Evolutionary conservation across 2,797 vertebrate genomes (phyloP), one percentile per base, ranked within the genome.

Genomic region (Catamblyrhynchus diadema): DNA sequence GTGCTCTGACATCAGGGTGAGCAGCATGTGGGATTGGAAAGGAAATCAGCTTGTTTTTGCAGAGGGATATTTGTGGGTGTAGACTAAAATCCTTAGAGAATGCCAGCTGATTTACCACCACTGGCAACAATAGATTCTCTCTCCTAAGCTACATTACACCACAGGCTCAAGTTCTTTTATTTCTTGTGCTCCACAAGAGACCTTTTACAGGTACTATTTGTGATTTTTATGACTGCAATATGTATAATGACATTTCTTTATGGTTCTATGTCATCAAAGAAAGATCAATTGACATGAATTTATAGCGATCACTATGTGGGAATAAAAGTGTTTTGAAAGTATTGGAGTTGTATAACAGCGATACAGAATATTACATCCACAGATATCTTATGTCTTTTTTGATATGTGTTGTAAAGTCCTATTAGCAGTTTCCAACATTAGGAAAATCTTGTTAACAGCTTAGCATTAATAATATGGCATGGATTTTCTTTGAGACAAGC

Each of bases 1-100:
- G 24, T 80, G 11, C 66, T 90, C 44, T 87, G 56, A 80, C 74
- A 86, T 77, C 44, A 90, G 73, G 27, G 42, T 56, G 24, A 94
- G 19, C 41, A 92, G 64, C 56, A 80, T 60, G 71, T 50, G 67
- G 64, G n/a, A 42, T 61, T 65, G 67, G 61, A 93, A 83, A 95
- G 84, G 86, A 96, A 93, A 93, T 94, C 37, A 90, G 8, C 21
- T 90, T 91, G 39, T 69, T 95, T 95, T 90, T 77, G 37, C n/a
- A 92, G 33, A 73, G 65, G 57, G 25, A 80, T 60, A 77, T 86
- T 92, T 90, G 41, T 86, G 51, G 41, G 14, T 7, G 16, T 71
- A 84, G 33, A 44, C 35, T 57, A 81, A 92, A 94, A 87, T 44
- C 56, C 77, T 59, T 51, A 37, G 47, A 70, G 87, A 88, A 86